Evolutionary conservation across 2,113 vertebrate species (phyloP), one percentile per base, ranked within the genome.

Genomic region (Zingel zingel): DNA sequence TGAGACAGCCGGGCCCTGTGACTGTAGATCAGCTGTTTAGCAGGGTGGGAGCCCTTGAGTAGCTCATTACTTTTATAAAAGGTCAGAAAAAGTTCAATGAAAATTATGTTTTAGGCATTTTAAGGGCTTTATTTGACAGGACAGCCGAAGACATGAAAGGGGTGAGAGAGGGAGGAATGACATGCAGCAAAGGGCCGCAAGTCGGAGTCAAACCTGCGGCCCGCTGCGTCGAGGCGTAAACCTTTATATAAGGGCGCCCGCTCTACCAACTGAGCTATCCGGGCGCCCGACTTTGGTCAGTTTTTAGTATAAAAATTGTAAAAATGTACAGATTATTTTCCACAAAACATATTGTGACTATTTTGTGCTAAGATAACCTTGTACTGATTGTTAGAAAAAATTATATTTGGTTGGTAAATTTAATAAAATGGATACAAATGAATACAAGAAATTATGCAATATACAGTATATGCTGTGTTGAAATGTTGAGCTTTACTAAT

Each of bases 1-100:
- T 43, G 67, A 2, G 71, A 23, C 79, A 50, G 62, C 48, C 10
- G 72, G 63, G 62, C 68, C 10, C 2, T 2, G 51, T 23, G 57
- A 77, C 80, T 79, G 15, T 51, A 77, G 54, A 71, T 3, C 84
- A 56, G 64, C 75, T 53, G 5, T 84, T 79, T 10, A 5, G 36
- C 69, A 16, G 54, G 43, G 9, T 12, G 15, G 25, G 23, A 81
- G 51, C 18, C 73, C 18, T 21, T 12, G 30, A 82, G 63, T 25
- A 43, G 54, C 59, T 62, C 43, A 25, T 50, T 50, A 53, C 5
- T 51, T 30, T 21, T n/a, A 5, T 27, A 21, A 58, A 77, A n/a
- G 3, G 39, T 36, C 8, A 43, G 27, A 0, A 15, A 63, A 73
- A 36, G n/a, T 33, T 25, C 39, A 14, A 16, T 2, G 3, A 9